Conservation (phyloP, 2,113 vertebrate species). For the Corythaeola cristata region DNA sequence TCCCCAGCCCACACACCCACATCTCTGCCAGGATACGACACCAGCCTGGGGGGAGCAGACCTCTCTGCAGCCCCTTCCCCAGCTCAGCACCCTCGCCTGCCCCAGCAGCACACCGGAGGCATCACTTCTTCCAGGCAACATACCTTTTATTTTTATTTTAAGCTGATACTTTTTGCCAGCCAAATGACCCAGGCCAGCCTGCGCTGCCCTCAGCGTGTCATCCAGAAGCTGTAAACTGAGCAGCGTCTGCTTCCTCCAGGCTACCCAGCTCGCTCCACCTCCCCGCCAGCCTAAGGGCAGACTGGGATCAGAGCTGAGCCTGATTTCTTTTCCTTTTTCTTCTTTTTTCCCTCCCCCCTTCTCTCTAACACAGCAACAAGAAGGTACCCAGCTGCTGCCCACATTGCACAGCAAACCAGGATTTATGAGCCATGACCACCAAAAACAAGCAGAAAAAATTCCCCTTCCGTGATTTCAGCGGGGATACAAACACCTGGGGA, state of each 20-base stretch:
- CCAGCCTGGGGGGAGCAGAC: not conserved
- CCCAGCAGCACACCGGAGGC: not conserved
- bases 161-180: not conserved
- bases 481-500: not conserved
- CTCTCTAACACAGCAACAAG: not conserved
- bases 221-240: not conserved
- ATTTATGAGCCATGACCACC: not conserved
- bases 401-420: not conserved
- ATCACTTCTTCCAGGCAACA: not conserved
- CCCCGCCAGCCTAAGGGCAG: not conserved
- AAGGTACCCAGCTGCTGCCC: not conserved
- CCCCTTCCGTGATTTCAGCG: not conserved
- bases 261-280: not conserved
- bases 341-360: not conserved
- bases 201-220: not conserved
- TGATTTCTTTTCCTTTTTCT: not conserved
- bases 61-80: not conserved
- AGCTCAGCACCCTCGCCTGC: not conserved
- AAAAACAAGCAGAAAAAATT: not conserved
- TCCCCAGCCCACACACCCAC: not conserved
- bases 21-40: not conserved
- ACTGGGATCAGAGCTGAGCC: not conserved
- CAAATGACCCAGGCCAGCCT: not conserved
- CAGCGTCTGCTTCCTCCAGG: not conserved
- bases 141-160: not conserved